These are phyloP conservation scores for Oplegnathus fasciatus DNA, from an alignment of 2,113 vertebrate genomes.

Conservation along the genomic window DNA sequence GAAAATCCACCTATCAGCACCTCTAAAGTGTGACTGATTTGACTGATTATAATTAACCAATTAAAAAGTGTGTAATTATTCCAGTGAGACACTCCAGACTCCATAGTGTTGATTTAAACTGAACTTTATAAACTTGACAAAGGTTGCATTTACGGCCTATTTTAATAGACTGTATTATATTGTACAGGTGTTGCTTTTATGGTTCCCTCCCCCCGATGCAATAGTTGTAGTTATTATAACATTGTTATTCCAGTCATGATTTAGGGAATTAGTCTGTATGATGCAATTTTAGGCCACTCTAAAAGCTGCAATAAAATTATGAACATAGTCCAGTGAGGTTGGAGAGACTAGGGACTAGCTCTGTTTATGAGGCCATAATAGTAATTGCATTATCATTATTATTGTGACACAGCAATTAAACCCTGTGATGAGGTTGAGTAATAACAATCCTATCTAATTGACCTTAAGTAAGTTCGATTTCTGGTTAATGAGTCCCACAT, in stretches of 20 bases:
- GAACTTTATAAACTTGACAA: background rate
- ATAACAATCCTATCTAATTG: constrained; percentile 74
- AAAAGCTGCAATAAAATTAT: constrained; percentile 33
- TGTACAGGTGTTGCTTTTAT: background rate
- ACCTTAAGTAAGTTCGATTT: constrained; percentile 75
- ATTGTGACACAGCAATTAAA: constrained; percentile 72
- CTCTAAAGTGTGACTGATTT: background rate
- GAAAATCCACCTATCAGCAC: background rate
- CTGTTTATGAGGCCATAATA: constrained; percentile 63
- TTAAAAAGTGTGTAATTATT: constrained; percentile 3
- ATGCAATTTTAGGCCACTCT: constrained; percentile 15
- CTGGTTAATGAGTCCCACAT: constrained; percentile 68
- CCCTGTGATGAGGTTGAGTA: constrained; percentile 70
- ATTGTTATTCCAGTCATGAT: background rate
- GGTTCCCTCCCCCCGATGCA: background rate
- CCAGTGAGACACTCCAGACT: background rate
- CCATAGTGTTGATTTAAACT: background rate
- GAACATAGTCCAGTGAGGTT: constrained; percentile 31
- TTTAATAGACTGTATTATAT: constrained; percentile 11
- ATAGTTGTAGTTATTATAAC: background rate
- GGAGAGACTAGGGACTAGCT: constrained; percentile 11
- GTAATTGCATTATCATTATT: constrained; percentile 72
- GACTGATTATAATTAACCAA: background rate
- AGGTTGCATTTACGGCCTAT: constrained; percentile 14
- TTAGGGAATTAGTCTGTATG: background rate